These are phyloP conservation scores for Epinephelus moara DNA, from an alignment of 2,113 vertebrate species.

Conservation along the genomic window DNA sequence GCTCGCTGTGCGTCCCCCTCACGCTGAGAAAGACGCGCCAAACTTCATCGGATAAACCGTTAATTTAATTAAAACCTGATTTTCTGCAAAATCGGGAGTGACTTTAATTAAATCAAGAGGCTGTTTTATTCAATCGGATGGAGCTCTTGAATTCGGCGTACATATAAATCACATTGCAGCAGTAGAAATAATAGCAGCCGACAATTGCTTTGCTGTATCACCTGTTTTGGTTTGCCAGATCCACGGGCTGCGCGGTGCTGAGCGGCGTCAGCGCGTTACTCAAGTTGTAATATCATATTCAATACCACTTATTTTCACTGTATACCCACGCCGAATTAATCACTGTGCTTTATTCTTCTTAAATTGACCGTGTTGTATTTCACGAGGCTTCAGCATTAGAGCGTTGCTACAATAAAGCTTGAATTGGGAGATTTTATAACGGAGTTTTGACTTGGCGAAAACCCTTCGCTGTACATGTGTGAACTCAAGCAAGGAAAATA, in stretches of 20 bases:
- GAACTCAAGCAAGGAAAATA: neutral
- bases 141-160: conserved; percentile 5
- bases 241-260: neutral
- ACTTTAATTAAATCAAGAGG: rapidly evolving
- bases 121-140: rapidly evolving
- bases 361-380: rapidly evolving
- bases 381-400: neutral
- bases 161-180: neutral
- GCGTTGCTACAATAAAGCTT: neutral
- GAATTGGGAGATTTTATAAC: neutral
- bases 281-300: neutral
- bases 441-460: neutral
- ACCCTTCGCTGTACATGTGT: neutral
- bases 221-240: neutral
- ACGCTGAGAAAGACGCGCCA: neutral
- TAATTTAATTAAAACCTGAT: neutral
- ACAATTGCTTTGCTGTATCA: neutral
- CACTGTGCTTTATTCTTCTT: neutral
- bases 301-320: no score
- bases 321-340: rapidly evolving
- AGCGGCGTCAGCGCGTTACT: no score
- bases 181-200: no score
- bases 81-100: rapidly evolving
- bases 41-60: neutral
- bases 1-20: neutral